Conservation (phyloP, 2,113 vertebrate genomes). For the Triplophysa rosa region DNA sequence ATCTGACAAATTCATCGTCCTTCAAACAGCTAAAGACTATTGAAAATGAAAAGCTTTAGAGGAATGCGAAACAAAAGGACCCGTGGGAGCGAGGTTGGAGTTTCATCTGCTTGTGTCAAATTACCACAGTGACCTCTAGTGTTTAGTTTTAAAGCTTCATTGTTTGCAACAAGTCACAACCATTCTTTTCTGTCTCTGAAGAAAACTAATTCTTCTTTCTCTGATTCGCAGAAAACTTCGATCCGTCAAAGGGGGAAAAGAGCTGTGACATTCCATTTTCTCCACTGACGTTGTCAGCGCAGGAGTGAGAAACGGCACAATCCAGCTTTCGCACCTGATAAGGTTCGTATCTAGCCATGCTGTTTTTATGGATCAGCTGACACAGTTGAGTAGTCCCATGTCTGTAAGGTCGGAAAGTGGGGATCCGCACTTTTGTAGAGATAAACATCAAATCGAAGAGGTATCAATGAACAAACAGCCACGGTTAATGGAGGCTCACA, state of each 20-base stretch:
- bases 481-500: background rate
- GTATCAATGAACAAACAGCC: background rate
- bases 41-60: conserved; percentile 11
- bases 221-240: conserved; percentile 40
- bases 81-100: background rate
- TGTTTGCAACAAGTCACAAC: conserved; percentile 17
- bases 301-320: background rate
- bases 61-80: conserved; percentile 1
- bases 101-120: conserved; percentile 14
- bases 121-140: conserved; percentile 48
- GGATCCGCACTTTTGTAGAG: conserved; percentile 16
- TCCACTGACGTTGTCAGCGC: background rate
- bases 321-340: background rate
- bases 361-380: conserved; percentile 34
- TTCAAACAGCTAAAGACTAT: conserved; percentile 2
- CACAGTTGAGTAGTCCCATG: conserved; percentile 32
- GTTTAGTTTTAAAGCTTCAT: conserved; percentile 27
- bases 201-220: conserved; percentile 30
- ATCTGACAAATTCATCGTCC: conserved; percentile 3
- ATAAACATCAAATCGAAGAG: background rate
- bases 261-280: conserved; percentile 15
- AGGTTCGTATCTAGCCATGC: background rate
- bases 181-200: conserved; percentile 16
- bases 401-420: conserved; percentile 24
- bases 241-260: conserved; percentile 6